Conservation (phyloP, 2,797 vertebrate species). For the Dipus sagitta region DNA sequence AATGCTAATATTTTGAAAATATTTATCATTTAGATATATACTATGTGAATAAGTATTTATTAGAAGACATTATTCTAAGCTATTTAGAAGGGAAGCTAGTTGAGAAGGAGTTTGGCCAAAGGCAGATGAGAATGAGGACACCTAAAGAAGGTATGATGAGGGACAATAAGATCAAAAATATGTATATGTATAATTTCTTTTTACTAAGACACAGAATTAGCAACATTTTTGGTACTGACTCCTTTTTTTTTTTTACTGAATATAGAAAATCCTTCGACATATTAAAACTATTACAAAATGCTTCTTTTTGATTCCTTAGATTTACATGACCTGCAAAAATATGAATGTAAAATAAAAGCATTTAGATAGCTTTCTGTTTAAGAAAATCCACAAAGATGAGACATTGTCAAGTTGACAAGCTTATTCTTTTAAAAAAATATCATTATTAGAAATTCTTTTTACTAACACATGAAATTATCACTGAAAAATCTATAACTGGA, state of each 20-base stretch:
- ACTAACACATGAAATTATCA: not conserved
- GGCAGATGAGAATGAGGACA: too few relatives aligned
- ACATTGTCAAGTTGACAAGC: not conserved
- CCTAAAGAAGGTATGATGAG: not conserved
- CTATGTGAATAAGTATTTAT: not conserved
- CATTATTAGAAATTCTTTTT: slow-evolving; percentile 4
- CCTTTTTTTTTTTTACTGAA: not conserved
- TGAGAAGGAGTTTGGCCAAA: too few relatives aligned
- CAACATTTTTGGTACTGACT: not conserved
- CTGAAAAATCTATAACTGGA: slow-evolving; percentile 31
- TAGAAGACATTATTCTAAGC: not conserved
- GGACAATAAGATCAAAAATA: too few relatives aligned
- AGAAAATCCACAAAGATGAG: slow-evolving; percentile 5
- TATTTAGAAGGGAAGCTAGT: not conserved
- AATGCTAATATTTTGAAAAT: slow-evolving; percentile 14
- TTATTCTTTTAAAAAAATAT: not conserved
- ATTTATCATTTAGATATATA: not conserved
- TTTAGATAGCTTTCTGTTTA: not conserved
- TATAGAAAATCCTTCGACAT: not conserved
- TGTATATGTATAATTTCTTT: too few relatives aligned
- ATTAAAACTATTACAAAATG: not conserved
- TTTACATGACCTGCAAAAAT: not conserved
- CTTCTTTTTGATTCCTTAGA: slow-evolving; percentile 39
- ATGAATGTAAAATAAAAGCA: not conserved
- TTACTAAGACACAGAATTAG: not conserved